Evolutionary conservation across 2,888 invertebrate genomes (phyloP), one percentile per base, ranked within the genome.

Genomic region (Acronicta psi): DNA sequence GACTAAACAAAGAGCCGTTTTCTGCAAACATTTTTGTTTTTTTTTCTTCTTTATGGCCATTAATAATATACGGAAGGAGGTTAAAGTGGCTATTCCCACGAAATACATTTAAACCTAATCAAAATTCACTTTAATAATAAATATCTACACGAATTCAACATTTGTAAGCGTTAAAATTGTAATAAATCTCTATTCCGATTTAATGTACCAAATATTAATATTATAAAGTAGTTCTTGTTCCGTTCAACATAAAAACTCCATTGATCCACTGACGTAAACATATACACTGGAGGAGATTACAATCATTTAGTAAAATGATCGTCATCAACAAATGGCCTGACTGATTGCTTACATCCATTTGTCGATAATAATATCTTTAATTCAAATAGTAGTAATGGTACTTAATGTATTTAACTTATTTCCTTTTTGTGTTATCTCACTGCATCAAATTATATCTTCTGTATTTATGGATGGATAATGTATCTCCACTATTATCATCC

Each of bases 221-320:
- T 41, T 20, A 7, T n/a, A 2, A 23, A 3, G 23, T 23, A 1
- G 7, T 23, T 23, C 7, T 0, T 42, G n/a, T 25, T 36, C 29
- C 17, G 3, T 43, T 13, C 8, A 20, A n/a, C 8, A 36, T 31
- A 44, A 40, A 36, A n/a, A 8, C 0, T 18, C 13, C 23, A 53
- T 54, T 31, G 18, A 54, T 38, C 16, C 38, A 46, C 2, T 43
- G 29, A 40, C n/a, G 25, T 44, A 37, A 47, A 44, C 25, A 49
- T 41, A 4, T 29, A 38, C 20, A 50, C 38, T 16, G 31, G 34
- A 20, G 20, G 18, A 65, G 29, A 43, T 71, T 53, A 59, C 20
- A n/a, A 67, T 65, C 36, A 53, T 65, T 70, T 25, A 58, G 58
- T 53, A 16, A 40, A 51, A 65, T 65, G 45, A 20, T 50, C 23